A percentile compares a stretch with the other conserved stretches of the same genome.
These are phyloP conservation scores for Neuroterus valhalla DNA, from an alignment of 1,140 invertebrate genomes.

Conservation along the genomic window DNA sequence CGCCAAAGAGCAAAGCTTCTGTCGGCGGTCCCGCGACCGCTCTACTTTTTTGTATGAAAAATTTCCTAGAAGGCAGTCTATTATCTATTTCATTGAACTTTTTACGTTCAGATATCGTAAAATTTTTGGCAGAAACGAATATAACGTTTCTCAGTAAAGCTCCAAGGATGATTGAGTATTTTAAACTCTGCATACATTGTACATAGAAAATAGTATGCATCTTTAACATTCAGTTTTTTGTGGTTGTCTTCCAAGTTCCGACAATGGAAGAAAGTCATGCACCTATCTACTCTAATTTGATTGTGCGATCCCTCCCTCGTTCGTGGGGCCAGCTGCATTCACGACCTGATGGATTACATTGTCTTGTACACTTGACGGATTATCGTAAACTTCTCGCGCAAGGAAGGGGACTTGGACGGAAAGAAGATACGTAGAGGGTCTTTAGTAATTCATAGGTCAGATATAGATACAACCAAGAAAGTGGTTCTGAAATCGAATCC, in stretches of 20 bases:
- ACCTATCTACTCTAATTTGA: neutral
- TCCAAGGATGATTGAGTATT: neutral
- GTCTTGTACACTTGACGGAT: slow-evolving; percentile 69
- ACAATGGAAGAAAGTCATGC: slow-evolving; percentile 16
- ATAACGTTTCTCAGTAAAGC: neutral
- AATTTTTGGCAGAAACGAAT: too few species aligned
- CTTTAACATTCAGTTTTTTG: neutral
- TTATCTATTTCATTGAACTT: too few species aligned
- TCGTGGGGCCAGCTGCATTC: slow-evolving; percentile 43
- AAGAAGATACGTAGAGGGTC: slow-evolving; percentile 6
- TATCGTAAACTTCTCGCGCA: slow-evolving; percentile 60
- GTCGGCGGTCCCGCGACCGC: too few species aligned
- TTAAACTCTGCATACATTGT: neutral
- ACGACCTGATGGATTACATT: slow-evolving; percentile 72
- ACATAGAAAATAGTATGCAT: slow-evolving; percentile 3
- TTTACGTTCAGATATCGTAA: too few species aligned
- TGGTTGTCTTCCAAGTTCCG: neutral
- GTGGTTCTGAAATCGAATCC: slow-evolving; percentile 14
- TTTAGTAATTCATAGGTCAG: slow-evolving; percentile 24
- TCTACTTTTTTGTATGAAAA: too few species aligned
- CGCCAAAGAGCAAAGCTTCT: too few species aligned
- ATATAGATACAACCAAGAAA: slow-evolving; percentile 14
- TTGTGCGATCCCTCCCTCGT: slow-evolving; percentile 16
- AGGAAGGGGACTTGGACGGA: neutral
- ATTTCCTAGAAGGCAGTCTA: too few species aligned